Percentiles rank a stretch among this genome's conserved stretches.
These are phyloP conservation scores for Tenebrio molitor DNA, from an alignment of 1,140 invertebrate species.

Conservation along the genomic window DNA sequence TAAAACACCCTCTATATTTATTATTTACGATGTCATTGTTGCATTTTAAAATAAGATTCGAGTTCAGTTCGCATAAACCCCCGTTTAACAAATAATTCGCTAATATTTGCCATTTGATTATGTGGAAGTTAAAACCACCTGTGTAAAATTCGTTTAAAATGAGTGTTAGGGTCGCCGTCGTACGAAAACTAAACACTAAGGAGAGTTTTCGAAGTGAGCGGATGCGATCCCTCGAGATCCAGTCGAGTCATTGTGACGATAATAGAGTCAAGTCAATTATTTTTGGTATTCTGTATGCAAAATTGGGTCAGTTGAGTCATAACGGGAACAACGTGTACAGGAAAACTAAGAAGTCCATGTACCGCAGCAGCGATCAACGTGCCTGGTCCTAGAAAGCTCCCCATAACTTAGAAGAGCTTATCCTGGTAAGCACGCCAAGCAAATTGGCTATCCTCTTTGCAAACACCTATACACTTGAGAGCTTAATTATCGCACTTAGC, in stretches of 20 bases:
- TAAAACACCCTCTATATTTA: too few species aligned
- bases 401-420: conserved; percentile 44
- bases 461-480: conserved; percentile 38
- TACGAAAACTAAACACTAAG: too few species aligned
- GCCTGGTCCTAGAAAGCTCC: conserved; percentile 2
- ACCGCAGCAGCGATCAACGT: conserved; percentile 33
- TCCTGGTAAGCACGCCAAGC: conserved; percentile 25
- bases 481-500: conserved; percentile 40
- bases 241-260: conserved; percentile 12
- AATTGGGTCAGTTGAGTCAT: conserved; percentile 30
- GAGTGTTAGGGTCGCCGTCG: too few species aligned
- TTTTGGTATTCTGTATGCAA: conserved; percentile 41
- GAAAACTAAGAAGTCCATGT: conserved; percentile 23
- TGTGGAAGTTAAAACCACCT: too few species aligned
- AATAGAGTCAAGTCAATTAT: conserved; percentile 25
- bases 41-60: too few species aligned
- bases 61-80: too few species aligned
- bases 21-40: too few species aligned
- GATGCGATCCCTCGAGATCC: neutral
- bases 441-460: conserved; percentile 41
- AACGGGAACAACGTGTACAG: conserved; percentile 35
- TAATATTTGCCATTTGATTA: too few species aligned
- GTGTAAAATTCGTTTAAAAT: too few species aligned
- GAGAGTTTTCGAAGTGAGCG: conserved; percentile 14
- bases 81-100: too few species aligned